Percentiles rank a stretch among this genome's conserved stretches.
These are phyloP conservation scores for Acanthurus lineatus DNA, from an alignment of 2,797 vertebrate species.

Conservation along the genomic window DNA sequence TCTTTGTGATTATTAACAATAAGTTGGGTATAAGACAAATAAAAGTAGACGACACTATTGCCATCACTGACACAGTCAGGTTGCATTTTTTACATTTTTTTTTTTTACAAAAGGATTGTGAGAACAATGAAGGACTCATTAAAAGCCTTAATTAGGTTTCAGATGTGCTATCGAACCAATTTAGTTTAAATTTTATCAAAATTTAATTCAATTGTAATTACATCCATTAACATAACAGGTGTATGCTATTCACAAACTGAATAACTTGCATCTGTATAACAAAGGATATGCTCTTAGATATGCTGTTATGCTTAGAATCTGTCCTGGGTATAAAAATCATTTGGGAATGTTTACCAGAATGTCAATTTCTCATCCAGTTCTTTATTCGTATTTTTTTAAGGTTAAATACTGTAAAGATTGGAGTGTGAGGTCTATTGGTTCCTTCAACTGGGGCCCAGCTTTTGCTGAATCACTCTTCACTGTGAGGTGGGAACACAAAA, in stretches of 20 bases:
- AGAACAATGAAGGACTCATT: no score
- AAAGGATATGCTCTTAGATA: neutral
- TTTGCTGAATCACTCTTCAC: conserved; percentile 23
- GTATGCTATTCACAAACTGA: neutral
- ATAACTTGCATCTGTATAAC: neutral
- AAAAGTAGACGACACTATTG: neutral
- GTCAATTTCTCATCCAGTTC: conserved; percentile 6
- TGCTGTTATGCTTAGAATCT: neutral
- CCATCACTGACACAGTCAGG: no score
- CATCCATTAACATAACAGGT: neutral
- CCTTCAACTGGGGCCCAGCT: conserved; percentile 3
- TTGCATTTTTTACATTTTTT: no score
- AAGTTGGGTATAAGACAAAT: neutral
- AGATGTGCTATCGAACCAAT: neutral
- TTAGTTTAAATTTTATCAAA: neutral
- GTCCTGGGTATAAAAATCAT: neutral
- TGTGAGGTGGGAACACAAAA: conserved; percentile 9
- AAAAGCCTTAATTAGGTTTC: no score
- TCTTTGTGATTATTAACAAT: neutral
- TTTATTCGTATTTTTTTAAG: conserved; percentile 28
- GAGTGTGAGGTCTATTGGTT: neutral
- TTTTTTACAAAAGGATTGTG: no score
- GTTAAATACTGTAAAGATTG: neutral
- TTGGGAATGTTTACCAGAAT: neutral
- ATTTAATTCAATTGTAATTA: neutral